These are phyloP conservation scores for Apantesis nais DNA, from an alignment of 2,888 invertebrate genomes.

Conservation along the genomic window DNA sequence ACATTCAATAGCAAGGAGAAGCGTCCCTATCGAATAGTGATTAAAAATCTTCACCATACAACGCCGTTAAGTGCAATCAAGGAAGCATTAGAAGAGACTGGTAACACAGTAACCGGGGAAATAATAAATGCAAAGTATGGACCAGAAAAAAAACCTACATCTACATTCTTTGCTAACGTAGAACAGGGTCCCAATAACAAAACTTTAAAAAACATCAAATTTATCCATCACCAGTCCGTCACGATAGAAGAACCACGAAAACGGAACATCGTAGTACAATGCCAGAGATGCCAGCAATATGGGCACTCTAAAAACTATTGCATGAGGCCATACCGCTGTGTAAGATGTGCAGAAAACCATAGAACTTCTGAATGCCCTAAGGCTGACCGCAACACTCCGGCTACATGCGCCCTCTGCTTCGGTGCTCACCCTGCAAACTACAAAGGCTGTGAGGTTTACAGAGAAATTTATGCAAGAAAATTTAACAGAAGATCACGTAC, in stretches of 20 bases:
- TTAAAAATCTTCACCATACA: not conserved
- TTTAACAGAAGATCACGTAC: not conserved
- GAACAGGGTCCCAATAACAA: not conserved
- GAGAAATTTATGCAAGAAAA: not conserved
- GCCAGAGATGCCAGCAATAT: slow-evolving; percentile 37
- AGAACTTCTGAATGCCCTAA: too few relatives aligned
- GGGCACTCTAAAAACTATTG: slow-evolving; percentile 40
- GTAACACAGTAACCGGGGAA: not conserved
- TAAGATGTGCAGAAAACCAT: not conserved
- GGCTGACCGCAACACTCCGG: not conserved
- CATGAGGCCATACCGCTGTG: slow-evolving; percentile 32
- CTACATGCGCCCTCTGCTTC: not conserved
- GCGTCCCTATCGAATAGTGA: not conserved
- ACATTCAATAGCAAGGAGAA: not conserved
- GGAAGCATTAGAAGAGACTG: too few relatives aligned
- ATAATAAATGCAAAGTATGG: not conserved
- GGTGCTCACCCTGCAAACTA: not conserved
- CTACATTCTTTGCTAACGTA: not conserved
- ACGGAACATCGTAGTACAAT: slow-evolving; percentile 29
- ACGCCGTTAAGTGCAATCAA: not conserved
- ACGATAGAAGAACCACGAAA: slow-evolving; percentile 14
- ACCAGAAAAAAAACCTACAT: not conserved
- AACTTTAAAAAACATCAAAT: not conserved
- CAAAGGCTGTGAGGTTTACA: not conserved
- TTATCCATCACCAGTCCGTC: not conserved